phyloP scores from a whole-genome alignment of 1,140 invertebrate species.

The Drosophila sulfurigaster region DNA sequence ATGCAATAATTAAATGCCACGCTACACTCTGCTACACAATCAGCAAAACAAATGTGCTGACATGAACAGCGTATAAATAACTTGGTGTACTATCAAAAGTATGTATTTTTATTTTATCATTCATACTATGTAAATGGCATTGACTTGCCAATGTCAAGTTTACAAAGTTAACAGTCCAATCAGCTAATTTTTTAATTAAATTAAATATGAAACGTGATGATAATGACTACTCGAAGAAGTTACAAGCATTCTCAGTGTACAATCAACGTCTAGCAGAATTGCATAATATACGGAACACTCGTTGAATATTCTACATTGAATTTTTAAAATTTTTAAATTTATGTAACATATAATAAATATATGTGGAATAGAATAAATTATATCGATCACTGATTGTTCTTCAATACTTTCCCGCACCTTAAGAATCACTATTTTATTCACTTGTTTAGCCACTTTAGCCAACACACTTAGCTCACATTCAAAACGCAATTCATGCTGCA shows the following conservation, averaged over 20 bases:
- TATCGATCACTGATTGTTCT: background rate
- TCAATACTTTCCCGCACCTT: background rate
- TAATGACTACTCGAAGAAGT: background rate
- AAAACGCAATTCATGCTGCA: background rate
- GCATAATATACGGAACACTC: no score
- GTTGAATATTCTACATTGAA: no score
- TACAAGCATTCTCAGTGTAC: no score
- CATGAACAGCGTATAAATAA: background rate
- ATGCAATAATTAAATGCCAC: constrained; percentile 41
- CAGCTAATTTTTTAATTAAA: constrained; percentile 29
- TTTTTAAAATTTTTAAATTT: background rate
- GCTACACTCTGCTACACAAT: constrained; percentile 44
- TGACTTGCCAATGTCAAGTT: constrained; percentile 51
- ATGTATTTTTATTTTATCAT: constrained; percentile 9
- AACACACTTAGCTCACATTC: background rate
- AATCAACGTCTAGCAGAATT: no score
- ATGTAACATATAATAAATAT: background rate
- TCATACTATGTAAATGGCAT: constrained; percentile 31
- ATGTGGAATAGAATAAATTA: background rate
- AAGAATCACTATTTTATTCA: background rate
- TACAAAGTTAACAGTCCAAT: constrained; percentile 38
- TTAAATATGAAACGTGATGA: constrained; percentile 12
- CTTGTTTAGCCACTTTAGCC: background rate
- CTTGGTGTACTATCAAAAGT: constrained; percentile 32
- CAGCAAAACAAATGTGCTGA: constrained; percentile 27